Evolutionary conservation across 1,140 invertebrate species (phyloP).

Genomic region (Saxidomus purpurata): DNA sequence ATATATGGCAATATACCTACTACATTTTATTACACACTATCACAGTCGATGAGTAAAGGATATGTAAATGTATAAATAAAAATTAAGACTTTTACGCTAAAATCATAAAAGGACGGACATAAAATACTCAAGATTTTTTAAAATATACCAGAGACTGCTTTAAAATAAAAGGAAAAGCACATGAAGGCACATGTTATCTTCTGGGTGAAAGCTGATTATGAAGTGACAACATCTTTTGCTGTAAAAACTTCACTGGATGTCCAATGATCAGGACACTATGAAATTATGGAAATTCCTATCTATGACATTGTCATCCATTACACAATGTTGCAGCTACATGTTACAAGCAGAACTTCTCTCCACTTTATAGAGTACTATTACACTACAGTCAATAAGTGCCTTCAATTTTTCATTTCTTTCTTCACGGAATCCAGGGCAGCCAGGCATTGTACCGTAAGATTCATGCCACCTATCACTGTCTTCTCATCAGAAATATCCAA

Average conservation of each 20-base stretch:
- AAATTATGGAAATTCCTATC: no score
- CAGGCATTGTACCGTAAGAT: conserved; percentile 83
- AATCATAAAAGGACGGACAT: conserved; percentile 6
- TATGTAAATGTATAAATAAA: conserved; percentile 29
- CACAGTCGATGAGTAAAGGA: neutral
- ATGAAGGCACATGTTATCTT: neutral
- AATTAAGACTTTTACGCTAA: neutral
- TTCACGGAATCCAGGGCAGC: conserved; percentile 82
- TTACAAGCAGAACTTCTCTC: no score
- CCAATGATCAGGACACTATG: no score
- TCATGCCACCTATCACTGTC: conserved; percentile 82
- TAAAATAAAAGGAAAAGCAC: neutral
- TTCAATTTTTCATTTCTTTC: conserved; percentile 82
- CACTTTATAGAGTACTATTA: no score
- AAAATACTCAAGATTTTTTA: neutral
- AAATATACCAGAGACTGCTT: neutral
- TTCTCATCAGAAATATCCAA: conserved; percentile 79
- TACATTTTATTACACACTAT: neutral
- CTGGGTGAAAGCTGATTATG: no score
- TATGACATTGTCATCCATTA: no score
- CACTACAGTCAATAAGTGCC: conserved; percentile 74
- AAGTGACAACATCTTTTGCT: no score
- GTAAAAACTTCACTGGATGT: no score
- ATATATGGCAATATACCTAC: neutral
- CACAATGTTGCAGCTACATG: no score